Conservation (phyloP, 1,140 invertebrate species). For the Pseudomyrmex sp. region DNA sequence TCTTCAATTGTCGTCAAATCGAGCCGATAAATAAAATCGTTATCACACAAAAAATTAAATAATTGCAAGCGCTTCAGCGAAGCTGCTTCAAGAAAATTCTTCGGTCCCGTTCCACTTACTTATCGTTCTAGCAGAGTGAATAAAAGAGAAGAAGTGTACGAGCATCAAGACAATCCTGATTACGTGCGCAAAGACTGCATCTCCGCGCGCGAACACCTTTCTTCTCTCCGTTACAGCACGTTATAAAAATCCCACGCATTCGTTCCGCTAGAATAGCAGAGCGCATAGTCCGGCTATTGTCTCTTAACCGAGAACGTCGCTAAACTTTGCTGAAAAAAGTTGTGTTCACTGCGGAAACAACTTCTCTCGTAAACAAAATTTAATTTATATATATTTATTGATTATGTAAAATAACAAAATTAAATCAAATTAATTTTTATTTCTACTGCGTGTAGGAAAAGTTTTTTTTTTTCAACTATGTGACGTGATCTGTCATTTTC, state of each 20-base stretch:
- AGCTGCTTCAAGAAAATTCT: not conserved
- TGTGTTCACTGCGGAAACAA: not conserved
- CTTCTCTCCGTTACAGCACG: slow-evolving; percentile 16
- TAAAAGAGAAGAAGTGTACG: not conserved
- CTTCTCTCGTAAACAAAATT: not conserved
- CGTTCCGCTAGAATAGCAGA: slow-evolving; percentile 43
- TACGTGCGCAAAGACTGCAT: slow-evolving; percentile 8
- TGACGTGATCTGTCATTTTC: too few species aligned
- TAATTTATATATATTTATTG: too few species aligned
- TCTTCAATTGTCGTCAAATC: slow-evolving; percentile 9
- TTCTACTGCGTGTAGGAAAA: too few species aligned
- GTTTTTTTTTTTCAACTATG: too few species aligned
- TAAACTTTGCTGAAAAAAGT: not conserved
- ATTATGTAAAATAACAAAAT: too few species aligned
- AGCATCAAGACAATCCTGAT: slow-evolving; percentile 37
- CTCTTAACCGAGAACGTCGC: not conserved
- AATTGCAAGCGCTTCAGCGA: not conserved
- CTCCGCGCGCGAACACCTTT: not conserved
- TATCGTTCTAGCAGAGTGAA: not conserved
- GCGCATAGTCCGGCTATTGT: not conserved
- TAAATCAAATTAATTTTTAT: too few species aligned
- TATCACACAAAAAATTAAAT: not conserved
- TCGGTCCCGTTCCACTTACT: slow-evolving; percentile 29
- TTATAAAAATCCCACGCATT: slow-evolving; percentile 36
- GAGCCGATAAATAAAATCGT: not conserved